Evolutionary conservation across 2,797 vertebrate species (phyloP).

Genomic region (Pangasius macronema): DNA sequence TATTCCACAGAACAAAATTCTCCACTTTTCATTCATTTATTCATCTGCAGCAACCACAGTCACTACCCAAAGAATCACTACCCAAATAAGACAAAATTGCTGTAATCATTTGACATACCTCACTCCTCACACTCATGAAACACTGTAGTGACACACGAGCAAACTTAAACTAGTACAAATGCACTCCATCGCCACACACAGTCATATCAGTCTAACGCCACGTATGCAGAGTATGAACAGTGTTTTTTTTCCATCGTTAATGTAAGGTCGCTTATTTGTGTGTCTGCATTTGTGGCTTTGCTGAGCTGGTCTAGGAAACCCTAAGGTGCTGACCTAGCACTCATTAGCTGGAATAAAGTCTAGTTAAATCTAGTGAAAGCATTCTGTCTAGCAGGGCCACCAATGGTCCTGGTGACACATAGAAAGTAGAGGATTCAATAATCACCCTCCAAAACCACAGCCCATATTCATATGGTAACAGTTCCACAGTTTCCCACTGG

Average conservation of each 20-base stretch:
- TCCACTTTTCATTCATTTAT: background rate
- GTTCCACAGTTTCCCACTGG: slow-evolving; percentile 71
- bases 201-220: slow-evolving; percentile 2
- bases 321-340: slow-evolving; percentile 67
- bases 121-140: background rate
- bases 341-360: slow-evolving; percentile 75
- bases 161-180: background rate
- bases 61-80: background rate
- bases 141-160: background rate
- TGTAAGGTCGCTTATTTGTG: slow-evolving; percentile 27
- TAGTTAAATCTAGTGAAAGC: slow-evolving; percentile 73
- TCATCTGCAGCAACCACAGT: background rate
- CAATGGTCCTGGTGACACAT: slow-evolving; percentile 54
- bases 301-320: slow-evolving; percentile 61
- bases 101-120: background rate
- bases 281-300: slow-evolving; percentile 38
- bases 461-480: slow-evolving; percentile 74
- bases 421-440: slow-evolving; percentile 38
- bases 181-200: background rate
- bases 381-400: slow-evolving; percentile 65
- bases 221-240: background rate
- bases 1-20: background rate
- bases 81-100: background rate
- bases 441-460: slow-evolving; percentile 54
- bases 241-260: slow-evolving; percentile 3